These are phyloP conservation scores for Zophobas atratus DNA, from an alignment of 1,140 invertebrate species.

Conservation along the genomic window DNA sequence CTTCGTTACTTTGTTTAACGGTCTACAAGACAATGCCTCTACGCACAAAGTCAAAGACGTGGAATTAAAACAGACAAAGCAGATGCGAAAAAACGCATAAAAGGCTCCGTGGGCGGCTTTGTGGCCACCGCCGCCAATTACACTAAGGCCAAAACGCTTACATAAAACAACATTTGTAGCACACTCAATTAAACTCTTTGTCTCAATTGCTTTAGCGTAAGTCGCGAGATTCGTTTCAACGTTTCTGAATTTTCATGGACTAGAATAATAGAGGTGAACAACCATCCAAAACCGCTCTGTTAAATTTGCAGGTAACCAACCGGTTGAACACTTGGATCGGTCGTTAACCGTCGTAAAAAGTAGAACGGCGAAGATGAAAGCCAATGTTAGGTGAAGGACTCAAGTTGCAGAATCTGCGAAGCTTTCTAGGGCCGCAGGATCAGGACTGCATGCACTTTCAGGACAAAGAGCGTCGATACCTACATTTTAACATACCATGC, in stretches of 20 bases:
- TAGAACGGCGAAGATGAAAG: conserved; percentile 26
- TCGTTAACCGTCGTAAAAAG: conserved; percentile 35
- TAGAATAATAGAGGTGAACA: conserved; percentile 18
- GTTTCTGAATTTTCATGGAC: background rate
- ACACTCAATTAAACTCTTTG: background rate
- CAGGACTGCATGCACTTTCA: background rate
- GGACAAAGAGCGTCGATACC: conserved; percentile 46
- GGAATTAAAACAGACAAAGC: no score
- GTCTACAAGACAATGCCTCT: no score
- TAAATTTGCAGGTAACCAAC: conserved; percentile 35
- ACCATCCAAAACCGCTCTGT: conserved; percentile 25
- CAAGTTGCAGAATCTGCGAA: conserved; percentile 3
- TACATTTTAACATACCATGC: conserved; percentile 65
- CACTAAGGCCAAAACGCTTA: background rate
- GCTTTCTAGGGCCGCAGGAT: background rate
- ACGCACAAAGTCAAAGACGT: no score
- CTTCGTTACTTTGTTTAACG: no score
- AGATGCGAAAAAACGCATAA: no score
- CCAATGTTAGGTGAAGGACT: conserved; percentile 33
- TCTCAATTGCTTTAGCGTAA: background rate
- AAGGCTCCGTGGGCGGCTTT: background rate
- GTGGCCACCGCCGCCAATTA: background rate
- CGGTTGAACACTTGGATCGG: conserved; percentile 25
- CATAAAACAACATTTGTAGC: no score
- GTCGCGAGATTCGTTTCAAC: background rate